Evolutionary conservation across 2,113 vertebrate species (phyloP), one percentile per base, ranked within the genome.

Genomic region (Chloebia gouldiae): DNA sequence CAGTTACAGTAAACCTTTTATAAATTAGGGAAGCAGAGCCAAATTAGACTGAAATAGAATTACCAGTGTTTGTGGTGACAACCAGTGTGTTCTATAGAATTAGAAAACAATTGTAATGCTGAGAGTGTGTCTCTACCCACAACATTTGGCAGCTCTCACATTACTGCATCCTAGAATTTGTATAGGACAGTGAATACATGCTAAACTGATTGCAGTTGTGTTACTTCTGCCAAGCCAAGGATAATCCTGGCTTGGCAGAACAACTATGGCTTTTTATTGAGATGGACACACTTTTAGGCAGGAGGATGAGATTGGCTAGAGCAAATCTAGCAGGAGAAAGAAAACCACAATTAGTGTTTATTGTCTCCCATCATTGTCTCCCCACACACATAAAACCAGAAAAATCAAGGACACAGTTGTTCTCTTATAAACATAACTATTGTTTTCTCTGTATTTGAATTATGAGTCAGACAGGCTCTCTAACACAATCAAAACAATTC

Each of bases 1-100:
- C 45, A 53, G 53, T 69, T 91, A 92, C 78, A 72, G 73, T 75
- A 90, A 88, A 60, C 2, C 1, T 56, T 60, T 64, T 81, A 68
- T 59, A 89, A 66, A 80, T 66, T 66, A 65, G 35, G 37, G 30
- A 40, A 75, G 31, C 42, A 83, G 72, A 94, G 90, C 79, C 94
- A 95, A 90, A 75, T 65, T 47, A 82, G 10, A 86, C 66, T 73
- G 68, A 88, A 92, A 69, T 15, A 81, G 79, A 93, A 93, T 53
- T n/a, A 50, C 21, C 82, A 66, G 6, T 59, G 70, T 82, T 91
- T 94, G 42, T 75, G 76, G 42, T 70, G 51, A 77, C 75, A 93
- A 87, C n/a, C 81, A 73, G 25, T 30, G 71, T 73, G 47, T 40
- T 90, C 90, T 40, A 42, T 0, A 66, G 85, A 35, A 56, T 66